phyloP scores from a whole-genome alignment of 37 sponge, comb jelly and placozoan genomes.

The Aplysina aerophoba region DNA sequence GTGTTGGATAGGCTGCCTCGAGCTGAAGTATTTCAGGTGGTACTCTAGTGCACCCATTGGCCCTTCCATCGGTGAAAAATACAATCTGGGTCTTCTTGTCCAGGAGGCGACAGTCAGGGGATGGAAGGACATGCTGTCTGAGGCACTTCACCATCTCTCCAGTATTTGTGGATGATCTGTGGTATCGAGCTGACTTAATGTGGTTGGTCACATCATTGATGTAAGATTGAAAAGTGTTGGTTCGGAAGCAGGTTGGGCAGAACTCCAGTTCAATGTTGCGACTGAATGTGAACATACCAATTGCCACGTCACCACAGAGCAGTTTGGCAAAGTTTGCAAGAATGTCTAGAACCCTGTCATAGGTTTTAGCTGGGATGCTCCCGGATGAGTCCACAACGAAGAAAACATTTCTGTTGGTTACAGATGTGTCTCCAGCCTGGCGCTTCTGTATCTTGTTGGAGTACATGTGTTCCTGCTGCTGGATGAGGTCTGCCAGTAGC shows the following conservation, averaged over 20 bases:
- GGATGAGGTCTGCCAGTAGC: conserved; percentile 11
- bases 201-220: neutral
- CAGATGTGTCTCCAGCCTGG: neutral
- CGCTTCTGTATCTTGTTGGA: neutral
- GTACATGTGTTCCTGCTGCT: neutral
- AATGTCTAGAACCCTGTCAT: neutral
- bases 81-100: conserved; percentile 8
- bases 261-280: conserved; percentile 24
- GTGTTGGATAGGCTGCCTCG: neutral
- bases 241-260: conserved; percentile 20
- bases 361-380: neutral
- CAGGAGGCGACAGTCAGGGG: conserved; percentile 16
- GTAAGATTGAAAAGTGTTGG: neutral
- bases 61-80: conserved; percentile 29
- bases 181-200: conserved; percentile 19
- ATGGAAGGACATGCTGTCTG: neutral
- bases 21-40: neutral
- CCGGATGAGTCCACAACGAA: conserved; percentile 30
- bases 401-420: conserved; percentile 15
- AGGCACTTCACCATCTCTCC: conserved; percentile 24
- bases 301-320: conserved; percentile 7
- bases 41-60: conserved; percentile 1
- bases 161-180: neutral
- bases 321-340: conserved; percentile 11
- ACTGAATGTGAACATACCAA: conserved; percentile 2